phyloP scores from a whole-genome alignment of 2,797 vertebrate species.

The Megaceryle alcyon region DNA sequence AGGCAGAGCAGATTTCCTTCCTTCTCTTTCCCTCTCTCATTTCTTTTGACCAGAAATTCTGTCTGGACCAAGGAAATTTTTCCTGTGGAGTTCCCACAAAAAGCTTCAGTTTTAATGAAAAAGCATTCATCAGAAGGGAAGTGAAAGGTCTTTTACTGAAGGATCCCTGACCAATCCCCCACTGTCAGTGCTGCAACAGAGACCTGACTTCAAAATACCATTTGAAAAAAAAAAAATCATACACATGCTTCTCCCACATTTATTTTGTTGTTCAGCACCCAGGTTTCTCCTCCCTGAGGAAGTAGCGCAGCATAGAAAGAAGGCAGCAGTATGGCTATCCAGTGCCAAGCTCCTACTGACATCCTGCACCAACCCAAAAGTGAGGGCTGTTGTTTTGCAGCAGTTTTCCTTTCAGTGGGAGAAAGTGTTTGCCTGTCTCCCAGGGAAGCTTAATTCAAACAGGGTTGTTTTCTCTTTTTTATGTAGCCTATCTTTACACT shows the following conservation, averaged over 20 bases:
- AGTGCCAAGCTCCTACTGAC: neutral
- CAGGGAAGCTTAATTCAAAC: neutral
- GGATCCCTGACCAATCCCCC: neutral
- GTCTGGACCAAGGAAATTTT: neutral
- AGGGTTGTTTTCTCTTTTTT: neutral
- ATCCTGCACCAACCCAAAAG: conserved; percentile 3
- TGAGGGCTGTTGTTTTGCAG: conserved; percentile 24
- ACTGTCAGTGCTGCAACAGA: neutral
- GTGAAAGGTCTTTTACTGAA: conserved; percentile 11
- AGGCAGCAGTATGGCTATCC: neutral
- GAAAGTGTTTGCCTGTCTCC: neutral
- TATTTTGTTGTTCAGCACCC: neutral
- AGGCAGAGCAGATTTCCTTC: neutral
- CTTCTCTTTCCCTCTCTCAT: neutral
- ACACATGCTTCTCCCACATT: neutral
- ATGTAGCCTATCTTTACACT: neutral
- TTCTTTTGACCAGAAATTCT: conserved; percentile 46
- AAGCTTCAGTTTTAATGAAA: conserved; percentile 42
- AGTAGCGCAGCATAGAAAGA: neutral
- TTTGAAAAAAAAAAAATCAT: neutral
- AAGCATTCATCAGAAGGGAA: conserved; percentile 1
- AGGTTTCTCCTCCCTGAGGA: neutral
- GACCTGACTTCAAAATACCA: neutral
- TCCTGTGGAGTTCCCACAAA: conserved; percentile 43
- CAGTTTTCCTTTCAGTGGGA: neutral